Evolutionary conservation across 2,888 invertebrate genomes (phyloP).

Genomic region (Augiades crinisus): DNA sequence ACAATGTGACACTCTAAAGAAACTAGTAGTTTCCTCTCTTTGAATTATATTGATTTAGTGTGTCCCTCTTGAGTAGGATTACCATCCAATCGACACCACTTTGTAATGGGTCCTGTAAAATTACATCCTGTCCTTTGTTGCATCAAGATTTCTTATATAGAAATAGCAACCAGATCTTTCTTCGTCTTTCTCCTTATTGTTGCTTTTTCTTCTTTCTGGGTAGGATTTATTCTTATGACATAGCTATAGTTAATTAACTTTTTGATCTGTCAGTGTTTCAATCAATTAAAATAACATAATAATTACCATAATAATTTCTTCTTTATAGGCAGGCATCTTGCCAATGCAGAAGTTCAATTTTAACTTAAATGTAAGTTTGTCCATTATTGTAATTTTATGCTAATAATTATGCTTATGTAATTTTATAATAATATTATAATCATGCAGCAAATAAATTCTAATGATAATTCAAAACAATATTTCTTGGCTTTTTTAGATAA

Average conservation of each 20-base stretch:
- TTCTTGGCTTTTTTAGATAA: not conserved
- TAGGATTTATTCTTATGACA: too few relatives aligned
- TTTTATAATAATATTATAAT: too few relatives aligned
- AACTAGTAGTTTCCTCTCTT: not conserved
- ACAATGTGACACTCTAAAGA: too few relatives aligned
- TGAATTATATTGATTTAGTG: conserved; percentile 2
- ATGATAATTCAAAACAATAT: not conserved
- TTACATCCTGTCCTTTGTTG: conserved; percentile 3
- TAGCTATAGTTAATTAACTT: too few relatives aligned
- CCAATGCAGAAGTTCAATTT: conserved; percentile 13
- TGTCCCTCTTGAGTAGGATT: conserved; percentile 7
- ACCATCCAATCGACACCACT: conserved; percentile 12
- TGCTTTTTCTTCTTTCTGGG: too few relatives aligned
- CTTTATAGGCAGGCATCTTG: conserved; percentile 7
- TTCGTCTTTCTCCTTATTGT: too few relatives aligned
- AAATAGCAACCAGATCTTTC: too few relatives aligned
- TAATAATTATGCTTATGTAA: not conserved
- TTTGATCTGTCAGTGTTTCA: too few relatives aligned
- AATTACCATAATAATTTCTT: not conserved
- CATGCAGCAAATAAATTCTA: too few relatives aligned
- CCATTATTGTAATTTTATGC: not conserved
- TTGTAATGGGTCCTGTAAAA: conserved; percentile 8
- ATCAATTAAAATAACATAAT: too few relatives aligned
- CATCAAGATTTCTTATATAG: not conserved
- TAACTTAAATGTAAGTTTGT: not conserved